Conservation (phyloP, 2,797 vertebrate species). For the Phataginus tetradactyla region DNA sequence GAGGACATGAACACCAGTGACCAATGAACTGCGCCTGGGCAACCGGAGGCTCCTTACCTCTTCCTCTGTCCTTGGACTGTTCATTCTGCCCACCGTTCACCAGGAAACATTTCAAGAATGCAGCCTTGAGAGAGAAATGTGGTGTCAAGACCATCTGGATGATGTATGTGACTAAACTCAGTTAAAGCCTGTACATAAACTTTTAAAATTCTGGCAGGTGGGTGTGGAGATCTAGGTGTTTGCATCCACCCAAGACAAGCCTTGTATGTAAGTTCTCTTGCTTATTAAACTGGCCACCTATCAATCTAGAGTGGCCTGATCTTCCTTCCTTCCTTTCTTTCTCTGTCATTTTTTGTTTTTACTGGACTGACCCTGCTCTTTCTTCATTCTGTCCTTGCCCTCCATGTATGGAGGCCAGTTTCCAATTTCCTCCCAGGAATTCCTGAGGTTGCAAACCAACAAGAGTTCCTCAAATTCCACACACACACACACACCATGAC, state of each 20-base stretch:
- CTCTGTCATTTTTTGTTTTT: too few relatives aligned
- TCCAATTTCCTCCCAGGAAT: neutral
- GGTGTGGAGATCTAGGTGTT: neutral
- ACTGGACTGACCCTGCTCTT: neutral
- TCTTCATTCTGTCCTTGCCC: neutral
- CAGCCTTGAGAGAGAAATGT: neutral
- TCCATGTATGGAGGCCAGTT: neutral
- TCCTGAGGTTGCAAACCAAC: neutral
- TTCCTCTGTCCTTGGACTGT: neutral
- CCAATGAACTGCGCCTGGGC: neutral
- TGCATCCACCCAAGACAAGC: neutral
- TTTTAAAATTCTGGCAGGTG: neutral
- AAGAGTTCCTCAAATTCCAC: neutral
- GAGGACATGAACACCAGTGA: neutral
- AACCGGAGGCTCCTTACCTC: neutral
- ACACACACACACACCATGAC: neutral
- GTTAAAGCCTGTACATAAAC: neutral
- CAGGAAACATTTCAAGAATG: neutral
- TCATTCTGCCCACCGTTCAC: neutral
- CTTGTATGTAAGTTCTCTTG: neutral
- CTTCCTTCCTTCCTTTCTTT: too few relatives aligned
- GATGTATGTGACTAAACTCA: neutral
- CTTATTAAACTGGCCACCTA: neutral
- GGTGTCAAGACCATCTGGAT: neutral
- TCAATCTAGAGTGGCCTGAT: neutral